Evolutionary conservation across 1,140 invertebrate genomes (phyloP).

Genomic region (Acromyrmex echinatior): DNA sequence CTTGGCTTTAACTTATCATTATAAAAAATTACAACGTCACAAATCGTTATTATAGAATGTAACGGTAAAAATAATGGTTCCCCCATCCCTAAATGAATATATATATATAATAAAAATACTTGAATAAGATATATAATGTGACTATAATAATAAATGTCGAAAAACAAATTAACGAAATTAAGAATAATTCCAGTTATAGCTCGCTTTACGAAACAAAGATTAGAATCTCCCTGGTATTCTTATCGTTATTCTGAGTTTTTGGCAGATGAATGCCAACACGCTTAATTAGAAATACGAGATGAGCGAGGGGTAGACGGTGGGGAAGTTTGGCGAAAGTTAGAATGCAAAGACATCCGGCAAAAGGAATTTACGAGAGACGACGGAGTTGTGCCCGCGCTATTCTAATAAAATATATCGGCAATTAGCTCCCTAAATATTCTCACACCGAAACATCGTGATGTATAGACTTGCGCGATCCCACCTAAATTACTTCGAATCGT

Average conservation of each 20-base stretch:
- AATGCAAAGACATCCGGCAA: conserved; percentile 82
- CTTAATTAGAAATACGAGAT: conserved; percentile 83
- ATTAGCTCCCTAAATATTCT: conserved; percentile 87
- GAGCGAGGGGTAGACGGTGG: not conserved
- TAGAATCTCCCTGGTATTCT: conserved; percentile 3
- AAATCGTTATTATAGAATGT: too few relatives aligned
- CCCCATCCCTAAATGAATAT: too few relatives aligned
- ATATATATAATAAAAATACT: not conserved
- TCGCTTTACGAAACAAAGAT: conserved; percentile 39
- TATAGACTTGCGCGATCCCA: conserved; percentile 78
- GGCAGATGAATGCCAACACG: conserved; percentile 69
- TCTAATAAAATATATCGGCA: conserved; percentile 87
- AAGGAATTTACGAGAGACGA: conserved; percentile 85
- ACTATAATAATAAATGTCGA: not conserved
- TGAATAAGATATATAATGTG: not conserved
- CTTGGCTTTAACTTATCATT: too few relatives aligned
- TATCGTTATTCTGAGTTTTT: conserved; percentile 59
- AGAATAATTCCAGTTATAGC: conserved; percentile 21
- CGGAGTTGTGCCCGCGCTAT: conserved; percentile 77
- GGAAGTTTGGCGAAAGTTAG: conserved; percentile 74
- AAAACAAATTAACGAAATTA: conserved; percentile 1
- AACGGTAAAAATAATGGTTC: too few relatives aligned
- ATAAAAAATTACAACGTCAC: too few relatives aligned
- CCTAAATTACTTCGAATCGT: conserved; percentile 86
- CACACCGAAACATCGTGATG: conserved; percentile 84